Conservation (phyloP, 2,113 vertebrate species). For the Leucosticte australis region DNA sequence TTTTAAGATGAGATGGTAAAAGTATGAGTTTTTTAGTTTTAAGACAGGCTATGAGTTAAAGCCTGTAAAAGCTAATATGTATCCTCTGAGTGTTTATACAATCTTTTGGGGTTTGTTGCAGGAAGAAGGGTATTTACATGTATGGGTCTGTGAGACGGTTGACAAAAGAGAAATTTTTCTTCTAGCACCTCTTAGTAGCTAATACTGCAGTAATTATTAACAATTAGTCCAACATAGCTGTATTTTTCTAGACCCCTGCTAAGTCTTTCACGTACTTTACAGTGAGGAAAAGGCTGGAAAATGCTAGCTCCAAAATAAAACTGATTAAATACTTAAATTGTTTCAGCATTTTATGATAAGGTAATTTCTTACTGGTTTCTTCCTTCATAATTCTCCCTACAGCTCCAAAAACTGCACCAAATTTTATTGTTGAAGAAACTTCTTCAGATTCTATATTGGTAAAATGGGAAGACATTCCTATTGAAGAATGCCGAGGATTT, state of each 20-base stretch:
- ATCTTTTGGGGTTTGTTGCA: background rate
- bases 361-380: background rate
- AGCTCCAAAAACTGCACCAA: conserved; percentile 75
- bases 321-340: background rate
- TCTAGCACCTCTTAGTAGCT: background rate
- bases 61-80: background rate
- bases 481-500: conserved; percentile 75
- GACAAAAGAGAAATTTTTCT: background rate
- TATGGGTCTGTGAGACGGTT: background rate
- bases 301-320: background rate
- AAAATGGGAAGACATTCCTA: conserved; percentile 77
- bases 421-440: conserved; percentile 74
- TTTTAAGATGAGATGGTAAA: background rate
- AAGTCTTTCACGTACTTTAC: background rate
- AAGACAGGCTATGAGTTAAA: background rate
- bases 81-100: background rate
- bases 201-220: background rate
- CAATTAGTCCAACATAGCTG: background rate
- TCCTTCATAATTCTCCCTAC: background rate
- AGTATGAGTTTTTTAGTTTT: background rate
- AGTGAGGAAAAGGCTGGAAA: background rate
- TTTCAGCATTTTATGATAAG: background rate
- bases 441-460: conserved; percentile 78
- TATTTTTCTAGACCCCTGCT: background rate
- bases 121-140: background rate